These are phyloP conservation scores for Vireo altiloquus DNA, from an alignment of 2,113 vertebrate species.

Conservation along the genomic window DNA sequence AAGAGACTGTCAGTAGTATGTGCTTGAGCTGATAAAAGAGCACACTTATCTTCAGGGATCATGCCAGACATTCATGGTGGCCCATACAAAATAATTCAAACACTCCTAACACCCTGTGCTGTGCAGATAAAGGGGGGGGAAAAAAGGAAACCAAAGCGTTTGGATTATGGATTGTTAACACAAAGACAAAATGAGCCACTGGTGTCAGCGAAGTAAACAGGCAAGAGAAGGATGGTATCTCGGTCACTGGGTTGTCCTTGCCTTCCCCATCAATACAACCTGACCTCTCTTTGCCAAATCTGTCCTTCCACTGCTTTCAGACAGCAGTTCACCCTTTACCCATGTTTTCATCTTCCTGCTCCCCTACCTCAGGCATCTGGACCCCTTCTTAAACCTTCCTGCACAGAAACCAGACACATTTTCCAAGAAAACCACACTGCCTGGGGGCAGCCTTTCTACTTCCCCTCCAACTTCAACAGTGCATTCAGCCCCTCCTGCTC, in stretches of 20 bases:
- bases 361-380: neutral
- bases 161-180: neutral
- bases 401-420: neutral
- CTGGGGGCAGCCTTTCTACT: neutral
- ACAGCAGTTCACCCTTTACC: neutral
- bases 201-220: neutral
- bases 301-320: neutral
- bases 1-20: neutral
- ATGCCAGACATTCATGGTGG: neutral
- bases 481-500: neutral
- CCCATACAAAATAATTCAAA: neutral
- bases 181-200: neutral
- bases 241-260: neutral
- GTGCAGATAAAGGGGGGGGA: neutral
- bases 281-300: neutral
- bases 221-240: neutral
- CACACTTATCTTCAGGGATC: neutral
- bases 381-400: neutral
- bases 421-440: neutral
- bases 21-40: neutral
- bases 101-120: neutral
- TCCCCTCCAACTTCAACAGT: neutral
- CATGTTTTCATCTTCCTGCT: neutral
- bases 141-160: neutral
- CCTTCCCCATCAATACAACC: neutral